Conservation (phyloP, 2,797 vertebrate species). For the Enteromius fasciolatus region DNA sequence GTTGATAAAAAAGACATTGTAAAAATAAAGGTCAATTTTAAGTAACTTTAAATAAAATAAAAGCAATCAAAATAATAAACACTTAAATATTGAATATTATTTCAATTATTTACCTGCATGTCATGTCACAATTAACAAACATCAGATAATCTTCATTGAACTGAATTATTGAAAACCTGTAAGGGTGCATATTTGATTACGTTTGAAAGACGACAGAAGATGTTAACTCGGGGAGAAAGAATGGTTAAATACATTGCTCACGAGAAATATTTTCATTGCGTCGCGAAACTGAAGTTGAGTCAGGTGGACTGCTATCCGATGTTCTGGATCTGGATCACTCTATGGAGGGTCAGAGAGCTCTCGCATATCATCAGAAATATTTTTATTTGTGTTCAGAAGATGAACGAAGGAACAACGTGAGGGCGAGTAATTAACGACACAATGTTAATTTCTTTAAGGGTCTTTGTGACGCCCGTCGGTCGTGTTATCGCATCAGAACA, state of each 20-base stretch:
- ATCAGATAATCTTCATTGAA: background rate
- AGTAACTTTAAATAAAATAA: background rate
- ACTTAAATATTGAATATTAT: background rate
- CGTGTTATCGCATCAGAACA: slow-evolving; percentile 79
- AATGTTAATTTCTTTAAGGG: background rate
- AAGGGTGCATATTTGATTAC: background rate
- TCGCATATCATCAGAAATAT: too few relatives aligned
- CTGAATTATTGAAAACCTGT: background rate
- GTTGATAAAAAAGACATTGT: background rate
- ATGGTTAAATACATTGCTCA: background rate
- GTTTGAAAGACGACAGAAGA: too few relatives aligned
- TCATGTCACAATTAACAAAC: background rate
- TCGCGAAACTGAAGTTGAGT: background rate
- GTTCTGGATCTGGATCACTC: too few relatives aligned
- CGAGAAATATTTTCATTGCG: background rate
- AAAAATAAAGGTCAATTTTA: background rate
- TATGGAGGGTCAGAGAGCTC: too few relatives aligned
- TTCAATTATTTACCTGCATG: background rate
- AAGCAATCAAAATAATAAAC: background rate
- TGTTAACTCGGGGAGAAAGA: too few relatives aligned
- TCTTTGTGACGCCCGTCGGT: slow-evolving; percentile 65
- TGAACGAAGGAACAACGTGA: too few relatives aligned
- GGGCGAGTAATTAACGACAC: background rate
- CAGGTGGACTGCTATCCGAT: too few relatives aligned
- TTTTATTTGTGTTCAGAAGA: too few relatives aligned